Conservation (phyloP, 23 tunicate species). For the Trididemnum miniatum region DNA sequence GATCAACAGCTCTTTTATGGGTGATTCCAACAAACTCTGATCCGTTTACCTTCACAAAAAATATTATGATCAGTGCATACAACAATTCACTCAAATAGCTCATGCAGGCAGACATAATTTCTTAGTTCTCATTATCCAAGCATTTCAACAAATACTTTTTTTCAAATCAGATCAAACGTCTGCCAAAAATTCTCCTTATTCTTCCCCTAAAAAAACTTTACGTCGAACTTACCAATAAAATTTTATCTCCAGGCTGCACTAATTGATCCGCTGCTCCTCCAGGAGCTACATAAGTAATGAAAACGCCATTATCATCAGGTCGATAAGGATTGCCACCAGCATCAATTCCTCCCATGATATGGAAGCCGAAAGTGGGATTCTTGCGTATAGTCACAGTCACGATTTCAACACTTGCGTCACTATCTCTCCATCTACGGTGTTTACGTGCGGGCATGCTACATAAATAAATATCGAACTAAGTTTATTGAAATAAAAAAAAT, state of each 20-base stretch:
- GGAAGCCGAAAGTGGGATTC: slow-evolving; percentile 95
- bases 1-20: slow-evolving; percentile 77
- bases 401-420: slow-evolving; percentile 57
- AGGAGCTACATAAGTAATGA: slow-evolving; percentile 79
- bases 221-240: slow-evolving; percentile 90
- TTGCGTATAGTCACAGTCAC: slow-evolving; percentile 78
- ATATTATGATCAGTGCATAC: too few relatives aligned
- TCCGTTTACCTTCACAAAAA: slow-evolving; percentile 79
- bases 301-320: slow-evolving; percentile 89
- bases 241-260: slow-evolving; percentile 89
- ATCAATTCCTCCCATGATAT: slow-evolving; percentile 87
- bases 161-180: too few relatives aligned
- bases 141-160: too few relatives aligned
- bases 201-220: too few relatives aligned
- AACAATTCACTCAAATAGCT: too few relatives aligned
- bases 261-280: slow-evolving; percentile 85
- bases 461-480: too few relatives aligned
- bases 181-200: too few relatives aligned
- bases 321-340: slow-evolving; percentile 85
- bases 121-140: too few relatives aligned
- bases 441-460: too few relatives aligned
- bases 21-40: slow-evolving; percentile 75
- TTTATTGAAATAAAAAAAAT: too few relatives aligned
- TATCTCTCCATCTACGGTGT: slow-evolving; percentile 78
- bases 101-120: too few relatives aligned